Evolutionary conservation across 1,140 invertebrate genomes (phyloP).

Genomic region (Trachelipus rathkii): DNA sequence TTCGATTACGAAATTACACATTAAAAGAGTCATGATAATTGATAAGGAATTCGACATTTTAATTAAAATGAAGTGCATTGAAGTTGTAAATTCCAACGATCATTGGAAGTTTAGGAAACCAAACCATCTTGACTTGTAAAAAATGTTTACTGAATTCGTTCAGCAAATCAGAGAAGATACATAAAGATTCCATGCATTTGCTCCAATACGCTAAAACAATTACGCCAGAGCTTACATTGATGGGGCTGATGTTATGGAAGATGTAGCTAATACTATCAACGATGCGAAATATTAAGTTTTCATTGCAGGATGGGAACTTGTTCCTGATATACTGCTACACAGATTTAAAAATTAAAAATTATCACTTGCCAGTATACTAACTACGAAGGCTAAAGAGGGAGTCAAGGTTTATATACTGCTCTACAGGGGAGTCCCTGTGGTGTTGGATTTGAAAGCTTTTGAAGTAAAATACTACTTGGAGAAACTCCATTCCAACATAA

Average conservation of each 20-base stretch:
- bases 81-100: not conserved
- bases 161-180: not conserved
- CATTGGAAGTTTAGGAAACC: not conserved
- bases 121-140: not conserved
- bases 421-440: constrained; percentile 26
- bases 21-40: not conserved
- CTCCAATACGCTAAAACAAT: not conserved
- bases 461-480: constrained; percentile 22
- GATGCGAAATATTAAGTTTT: not conserved
- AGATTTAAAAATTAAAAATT: not conserved
- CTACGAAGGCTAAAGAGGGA: constrained; percentile 25
- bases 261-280: not conserved
- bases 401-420: constrained; percentile 25
- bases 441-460: constrained; percentile 20
- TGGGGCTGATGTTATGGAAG: constrained; percentile 2
- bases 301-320: not conserved
- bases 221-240: not conserved
- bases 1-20: not conserved
- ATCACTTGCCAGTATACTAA: constrained; percentile 16
- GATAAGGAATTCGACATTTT: not conserved
- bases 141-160: not conserved
- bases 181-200: not conserved
- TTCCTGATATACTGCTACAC: not conserved
- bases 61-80: not conserved
- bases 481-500: constrained; percentile 28